Base-by-base conservation (phyloP, 2,888 invertebrate genomes). In the Gymnosoma rotundatum region DNA sequence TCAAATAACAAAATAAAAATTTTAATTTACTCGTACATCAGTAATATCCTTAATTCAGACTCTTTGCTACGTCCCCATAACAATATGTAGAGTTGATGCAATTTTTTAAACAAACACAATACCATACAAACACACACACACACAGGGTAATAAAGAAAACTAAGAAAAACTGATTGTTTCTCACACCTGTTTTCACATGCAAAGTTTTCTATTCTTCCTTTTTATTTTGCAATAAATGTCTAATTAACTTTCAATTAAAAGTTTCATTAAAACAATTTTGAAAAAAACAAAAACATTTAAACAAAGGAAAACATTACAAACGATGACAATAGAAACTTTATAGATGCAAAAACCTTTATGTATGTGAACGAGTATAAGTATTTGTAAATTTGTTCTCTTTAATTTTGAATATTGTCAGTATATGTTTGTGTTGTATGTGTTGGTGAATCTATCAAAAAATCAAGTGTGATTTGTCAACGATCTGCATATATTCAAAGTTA, bases 171-270 rank as follows among this genome's bases (percentile, higher is more conserved):
- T 54, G 18, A 79, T 64, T 72, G 72, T 79, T 21, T 18, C 50
- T 61, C 36, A 50, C 38, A 78, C 61, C 16, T 52, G 42, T 25
- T 60, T 38, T n/a, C 66, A 20, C 21, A 70, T 54, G 61, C 52
- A 78, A 69, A 78, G 20, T 78, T 78, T 61, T 21, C n/a, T 58
- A 14, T 32, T n/a, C 20, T 78, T 70, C n/a, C 56, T 38, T 58
- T 42, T 66, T 75, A 50, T 75, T 20, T 52, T 76, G 42, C 50
- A 76, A 82, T 76, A 82, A 76, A 58, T 82, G 75, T 64, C 81
- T 76, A 75, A 76, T 82, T 82, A 82, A 76, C 75, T 76, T 76
- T 82, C 75, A 82, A 82, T 82, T 76, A 82, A 82, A 76, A 76
- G 81, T 82, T 81, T 76, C 75, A 66, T 72, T 70, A 66, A 16